Percentiles rank a stretch among this genome's conserved stretches.
Evolutionary conservation across 2,797 vertebrate genomes (phyloP).

Genomic region (Eidolon dupreanum): DNA sequence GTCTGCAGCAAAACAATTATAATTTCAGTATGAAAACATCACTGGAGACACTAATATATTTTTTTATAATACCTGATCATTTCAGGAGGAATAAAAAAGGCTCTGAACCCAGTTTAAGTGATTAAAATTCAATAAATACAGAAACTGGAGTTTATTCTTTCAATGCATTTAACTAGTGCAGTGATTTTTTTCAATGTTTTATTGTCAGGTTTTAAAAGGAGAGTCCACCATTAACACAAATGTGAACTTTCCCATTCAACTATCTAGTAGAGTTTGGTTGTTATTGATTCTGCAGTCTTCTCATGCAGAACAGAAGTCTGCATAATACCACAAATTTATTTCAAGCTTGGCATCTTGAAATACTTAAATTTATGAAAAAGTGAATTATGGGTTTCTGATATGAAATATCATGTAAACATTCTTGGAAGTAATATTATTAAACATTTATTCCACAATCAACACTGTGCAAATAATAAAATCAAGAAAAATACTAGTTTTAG

Average conservation of each 20-base stretch:
- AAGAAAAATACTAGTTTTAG: slow-evolving; percentile 48
- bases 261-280: not conserved
- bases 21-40: not conserved
- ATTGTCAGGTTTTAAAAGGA: not conserved
- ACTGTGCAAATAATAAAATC: slow-evolving; percentile 26
- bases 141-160: not conserved
- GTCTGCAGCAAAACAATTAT: not conserved
- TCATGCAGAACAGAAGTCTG: not conserved
- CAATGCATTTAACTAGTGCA: not conserved
- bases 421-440: slow-evolving; percentile 41
- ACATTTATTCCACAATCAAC: slow-evolving; percentile 25
- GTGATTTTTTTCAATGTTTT: not conserved
- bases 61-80: not conserved
- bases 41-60: not conserved
- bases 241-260: not conserved
- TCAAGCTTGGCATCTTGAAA: slow-evolving; percentile 35
- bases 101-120: not conserved
- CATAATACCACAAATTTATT: not conserved
- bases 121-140: not conserved
- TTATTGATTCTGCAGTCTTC: slow-evolving; percentile 11
- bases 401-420: slow-evolving; percentile 37
- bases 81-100: not conserved
- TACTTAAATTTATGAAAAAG: slow-evolving; percentile 4
- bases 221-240: not conserved
- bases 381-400: not conserved